Evolutionary conservation across 1,140 invertebrate species (phyloP).

Genomic region (Drosophila nasuta): DNA sequence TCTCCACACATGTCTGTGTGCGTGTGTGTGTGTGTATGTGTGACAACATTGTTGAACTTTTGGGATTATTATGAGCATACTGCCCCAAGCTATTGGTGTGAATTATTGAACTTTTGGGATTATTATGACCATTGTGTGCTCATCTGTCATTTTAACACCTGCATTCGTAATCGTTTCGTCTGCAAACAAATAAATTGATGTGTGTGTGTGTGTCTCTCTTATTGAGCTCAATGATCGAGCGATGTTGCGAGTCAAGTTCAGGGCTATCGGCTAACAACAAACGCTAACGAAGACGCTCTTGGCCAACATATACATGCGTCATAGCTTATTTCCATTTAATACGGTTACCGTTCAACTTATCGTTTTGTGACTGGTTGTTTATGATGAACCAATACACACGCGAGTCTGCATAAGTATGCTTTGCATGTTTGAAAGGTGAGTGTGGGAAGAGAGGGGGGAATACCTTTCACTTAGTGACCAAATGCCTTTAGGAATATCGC

Average conservation of each 20-base stretch:
- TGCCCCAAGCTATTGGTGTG: background rate
- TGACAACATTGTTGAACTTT: too few species aligned
- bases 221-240: background rate
- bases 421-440: background rate
- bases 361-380: background rate
- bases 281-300: slow-evolving; percentile 6
- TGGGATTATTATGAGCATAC: background rate
- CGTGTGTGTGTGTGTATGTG: background rate
- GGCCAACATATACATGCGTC: background rate
- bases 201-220: slow-evolving; percentile 13
- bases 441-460: background rate
- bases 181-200: background rate
- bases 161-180: background rate
- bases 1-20: too few species aligned
- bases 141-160: background rate
- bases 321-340: slow-evolving; percentile 4
- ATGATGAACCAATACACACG: background rate
- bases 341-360: background rate
- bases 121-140: background rate
- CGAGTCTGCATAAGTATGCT: background rate
- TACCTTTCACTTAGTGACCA: slow-evolving; percentile 51
- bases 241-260: slow-evolving; percentile 46
- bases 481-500: slow-evolving; percentile 42
- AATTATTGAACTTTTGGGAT: slow-evolving; percentile 3
- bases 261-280: slow-evolving; percentile 21